Conservation (phyloP, 2,113 vertebrate genomes). For the Tautogolabrus adspersus region DNA sequence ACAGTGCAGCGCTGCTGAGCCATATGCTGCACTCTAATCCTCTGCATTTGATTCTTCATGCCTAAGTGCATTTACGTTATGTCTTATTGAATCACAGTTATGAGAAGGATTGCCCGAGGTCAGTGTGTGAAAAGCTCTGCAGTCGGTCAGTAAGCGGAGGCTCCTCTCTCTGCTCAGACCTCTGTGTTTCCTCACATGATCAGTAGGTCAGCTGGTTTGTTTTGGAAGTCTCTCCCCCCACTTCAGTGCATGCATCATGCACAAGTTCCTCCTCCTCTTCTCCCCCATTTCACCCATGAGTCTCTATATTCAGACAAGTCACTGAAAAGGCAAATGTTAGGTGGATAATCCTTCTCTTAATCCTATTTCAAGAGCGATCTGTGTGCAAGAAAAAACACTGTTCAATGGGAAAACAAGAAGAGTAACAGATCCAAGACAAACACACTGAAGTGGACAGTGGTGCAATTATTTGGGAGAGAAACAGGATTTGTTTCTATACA, state of each 20-base stretch:
- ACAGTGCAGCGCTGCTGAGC: slow-evolving; percentile 20
- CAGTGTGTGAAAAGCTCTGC: slow-evolving; percentile 23
- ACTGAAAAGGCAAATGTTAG: slow-evolving; percentile 9
- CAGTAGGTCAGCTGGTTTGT: slow-evolving; percentile 27
- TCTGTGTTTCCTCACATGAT: slow-evolving; percentile 30
- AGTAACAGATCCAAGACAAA: not conserved
- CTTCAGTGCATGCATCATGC: not conserved
- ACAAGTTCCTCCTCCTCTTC: not conserved
- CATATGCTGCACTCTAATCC: slow-evolving; percentile 22
- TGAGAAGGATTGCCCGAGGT: slow-evolving; percentile 57
- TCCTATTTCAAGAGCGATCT: not conserved
- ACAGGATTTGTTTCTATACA: too few species aligned
- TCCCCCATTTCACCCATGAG: not conserved
- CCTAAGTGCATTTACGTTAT: slow-evolving; percentile 36
- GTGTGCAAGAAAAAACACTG: not conserved
- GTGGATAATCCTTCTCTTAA: not conserved
- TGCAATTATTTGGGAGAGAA: not conserved
- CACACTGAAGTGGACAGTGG: not conserved
- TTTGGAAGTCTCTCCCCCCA: not conserved
- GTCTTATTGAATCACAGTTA: slow-evolving; percentile 63
- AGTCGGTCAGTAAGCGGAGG: not conserved
- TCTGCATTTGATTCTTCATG: slow-evolving; percentile 8
- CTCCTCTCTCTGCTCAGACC: not conserved
- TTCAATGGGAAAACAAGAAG: not conserved
- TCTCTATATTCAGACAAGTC: not conserved